Base-by-base conservation (phyloP, 2,113 vertebrate species). In the Stomatorhinus ivindoensis region DNA sequence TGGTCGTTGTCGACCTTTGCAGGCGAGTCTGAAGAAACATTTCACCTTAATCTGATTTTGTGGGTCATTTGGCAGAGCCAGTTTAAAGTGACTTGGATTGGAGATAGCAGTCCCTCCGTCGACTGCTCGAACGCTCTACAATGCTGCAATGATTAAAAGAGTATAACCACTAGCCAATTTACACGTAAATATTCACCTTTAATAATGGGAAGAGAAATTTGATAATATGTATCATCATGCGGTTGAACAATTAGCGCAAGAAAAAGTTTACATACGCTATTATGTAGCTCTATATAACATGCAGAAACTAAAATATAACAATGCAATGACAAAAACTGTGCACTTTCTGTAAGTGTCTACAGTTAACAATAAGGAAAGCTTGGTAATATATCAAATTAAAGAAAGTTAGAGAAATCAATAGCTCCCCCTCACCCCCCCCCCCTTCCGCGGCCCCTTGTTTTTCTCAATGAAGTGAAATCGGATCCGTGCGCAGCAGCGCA, bases 401-500 rank as follows among this genome's bases (percentile, higher is more conserved):
- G 1, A 47, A 50, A 51, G 85, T 51, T 86, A 73, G 31, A 69
- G 51, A 89, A 53, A 80, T 47, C 21, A 46, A 89, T 39, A 89
- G 80, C 80, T 89, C 90, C 86, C 46, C 89, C 89, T 89, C 11
- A 90, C 87, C 65, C 88, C 47, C 50, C 50, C 88, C 82, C 87
- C 90, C 39, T 85, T 51, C 27, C 89, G 61, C 46, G 85, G 92
- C 91, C 91, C 90, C 93, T 94, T 96, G 94, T 95, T 95, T 95
- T 96, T 93, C 91, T 96, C 94, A 95, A 96, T 95, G 95, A 95
- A 94, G 94, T 95, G 95, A 95, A 96, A 96, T 93, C 93, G 90
- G 94, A 95, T 91, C 93, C 91, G 92, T 91, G 92, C 91, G 92
- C 91, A 93, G 92, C 90, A 90, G 55, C 46, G 69, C 46, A 85